These are phyloP conservation scores for Quiscalus mexicanus DNA, from an alignment of 2,113 vertebrate genomes.

Conservation along the genomic window DNA sequence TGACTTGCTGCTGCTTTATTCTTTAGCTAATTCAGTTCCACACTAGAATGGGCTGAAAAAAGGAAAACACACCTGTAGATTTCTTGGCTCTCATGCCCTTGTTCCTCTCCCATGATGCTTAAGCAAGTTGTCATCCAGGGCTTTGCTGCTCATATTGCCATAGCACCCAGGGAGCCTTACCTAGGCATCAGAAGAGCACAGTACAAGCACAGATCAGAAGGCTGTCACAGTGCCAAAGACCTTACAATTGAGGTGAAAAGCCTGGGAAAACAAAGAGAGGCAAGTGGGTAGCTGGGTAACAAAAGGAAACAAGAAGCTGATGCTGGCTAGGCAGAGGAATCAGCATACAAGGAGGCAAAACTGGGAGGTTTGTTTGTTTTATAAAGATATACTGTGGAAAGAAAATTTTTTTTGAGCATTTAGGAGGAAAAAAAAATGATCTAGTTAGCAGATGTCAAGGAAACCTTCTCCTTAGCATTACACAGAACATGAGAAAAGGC, in stretches of 20 bases:
- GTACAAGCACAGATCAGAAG: not conserved
- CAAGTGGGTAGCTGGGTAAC: not conserved
- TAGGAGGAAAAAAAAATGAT: not conserved
- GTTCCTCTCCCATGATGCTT: not conserved
- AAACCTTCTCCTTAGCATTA: not conserved
- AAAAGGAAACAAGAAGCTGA: not conserved
- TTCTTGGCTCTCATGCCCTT: not conserved
- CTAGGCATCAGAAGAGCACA: not conserved
- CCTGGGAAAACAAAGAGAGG: not conserved
- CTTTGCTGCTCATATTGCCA: not conserved
- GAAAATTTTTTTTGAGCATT: not conserved
- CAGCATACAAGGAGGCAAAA: not conserved
- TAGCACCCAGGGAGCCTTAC: not conserved
- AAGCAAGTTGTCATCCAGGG: not conserved
- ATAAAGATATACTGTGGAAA: not conserved
- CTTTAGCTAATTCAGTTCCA: not conserved
- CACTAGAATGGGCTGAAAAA: not conserved
- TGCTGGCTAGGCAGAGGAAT: not conserved
- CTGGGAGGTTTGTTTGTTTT: not conserved
- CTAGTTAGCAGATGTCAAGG: not conserved
- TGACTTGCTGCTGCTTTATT: not conserved
- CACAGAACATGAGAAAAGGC: not conserved
- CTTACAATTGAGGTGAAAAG: not conserved
- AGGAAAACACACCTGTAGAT: not conserved
- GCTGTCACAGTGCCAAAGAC: not conserved